Base-by-base conservation (phyloP, 2,797 vertebrate genomes). In the Gorsachius magnificus region DNA sequence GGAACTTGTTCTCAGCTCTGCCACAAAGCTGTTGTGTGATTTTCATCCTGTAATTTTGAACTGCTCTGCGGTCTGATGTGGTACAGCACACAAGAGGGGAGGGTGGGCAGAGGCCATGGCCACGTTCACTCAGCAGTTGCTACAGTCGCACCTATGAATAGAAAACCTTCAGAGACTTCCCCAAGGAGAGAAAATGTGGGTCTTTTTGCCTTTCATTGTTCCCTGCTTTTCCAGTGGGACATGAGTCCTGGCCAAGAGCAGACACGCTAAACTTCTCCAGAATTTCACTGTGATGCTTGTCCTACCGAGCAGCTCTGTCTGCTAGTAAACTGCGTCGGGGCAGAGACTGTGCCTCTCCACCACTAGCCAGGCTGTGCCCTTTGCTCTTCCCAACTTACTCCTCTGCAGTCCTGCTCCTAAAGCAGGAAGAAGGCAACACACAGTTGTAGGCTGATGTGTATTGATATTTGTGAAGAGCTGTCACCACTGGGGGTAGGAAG, bases 1-100 rank as follows among this genome's bases (percentile, higher is more conserved):
- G 63, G 66, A 69, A 35, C 69, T 89, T 79, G 35, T 93, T 87
- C 80, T 92, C 75, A 74, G 45, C 48, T 66, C 58, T 95, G 35
- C 81, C 75, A 69, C 78, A 80, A 79, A 87, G 51, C 64, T 94
- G 29, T 83, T 51, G 8, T 77, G 64, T 87, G 63, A 77, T 92
- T 76, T 84, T 83, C 58, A 4, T 91, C 46, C 63, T 82, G 46
- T 87, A 46, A 76, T 83, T 94, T 86, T 50, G 13, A 81, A 22
- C 57, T 72, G 19, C 46, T 76, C 24, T 78, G 33, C 65, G 53
- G 56, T 74, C 71, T 76, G 38, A 43, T 82, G 38, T 77, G 79
- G 61, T 74, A 25, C 54, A 71, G 35, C 0, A 0, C 2, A 2
- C 13, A 54, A 51, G 38, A 69, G 26, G 1, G 31, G 35, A 85